Conservation (phyloP, 2,113 vertebrate genomes). For the Semnornis frantzii region DNA sequence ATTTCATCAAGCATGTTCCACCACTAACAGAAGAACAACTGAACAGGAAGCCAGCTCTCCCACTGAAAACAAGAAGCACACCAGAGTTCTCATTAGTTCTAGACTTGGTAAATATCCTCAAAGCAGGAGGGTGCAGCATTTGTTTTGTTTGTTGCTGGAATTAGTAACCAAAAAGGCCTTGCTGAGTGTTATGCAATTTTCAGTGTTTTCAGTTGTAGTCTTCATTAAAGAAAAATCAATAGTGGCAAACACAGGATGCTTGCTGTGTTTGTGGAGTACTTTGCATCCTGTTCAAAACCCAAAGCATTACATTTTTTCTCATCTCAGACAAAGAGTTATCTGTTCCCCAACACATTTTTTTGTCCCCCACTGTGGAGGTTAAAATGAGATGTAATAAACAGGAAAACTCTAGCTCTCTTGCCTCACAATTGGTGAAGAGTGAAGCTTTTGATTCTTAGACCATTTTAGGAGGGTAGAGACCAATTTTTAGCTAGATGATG, state of each 20-base stretch:
- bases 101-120: constrained; percentile 85
- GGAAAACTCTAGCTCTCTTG: background rate
- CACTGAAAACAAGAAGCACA: constrained; percentile 98
- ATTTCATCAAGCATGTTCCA: constrained; percentile 99
- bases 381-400: background rate
- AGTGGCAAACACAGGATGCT: background rate
- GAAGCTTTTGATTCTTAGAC: background rate
- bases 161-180: background rate
- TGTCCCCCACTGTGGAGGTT: background rate
- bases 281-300: background rate
- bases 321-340: background rate
- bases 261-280: background rate
- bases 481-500: background rate
- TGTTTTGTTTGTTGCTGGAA: background rate
- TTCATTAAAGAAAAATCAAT: background rate
- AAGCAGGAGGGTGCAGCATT: background rate
- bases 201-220: background rate
- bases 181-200: background rate
- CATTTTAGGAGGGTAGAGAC: background rate
- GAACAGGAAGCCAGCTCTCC: constrained; percentile 95
- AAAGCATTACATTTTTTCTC: background rate
- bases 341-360: background rate
- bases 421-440: background rate
- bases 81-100: constrained; percentile 97
- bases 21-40: constrained; percentile 97